phyloP scores from a whole-genome alignment of 2,888 invertebrate species.

The Lepidonotus clava region DNA sequence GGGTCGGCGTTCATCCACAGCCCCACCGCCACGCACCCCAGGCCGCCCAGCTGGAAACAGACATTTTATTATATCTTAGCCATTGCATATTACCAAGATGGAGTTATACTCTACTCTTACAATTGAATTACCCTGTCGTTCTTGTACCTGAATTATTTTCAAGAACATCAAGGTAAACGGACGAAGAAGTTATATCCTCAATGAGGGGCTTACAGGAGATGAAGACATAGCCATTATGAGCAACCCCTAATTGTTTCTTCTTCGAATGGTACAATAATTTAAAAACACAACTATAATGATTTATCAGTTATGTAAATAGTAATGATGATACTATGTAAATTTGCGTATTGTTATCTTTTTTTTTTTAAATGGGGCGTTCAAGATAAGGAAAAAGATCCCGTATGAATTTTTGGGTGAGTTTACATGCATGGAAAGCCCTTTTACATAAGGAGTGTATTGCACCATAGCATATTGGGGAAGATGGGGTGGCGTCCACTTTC shows the following conservation, averaged over 20 bases:
- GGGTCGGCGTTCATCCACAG: conserved; percentile 64
- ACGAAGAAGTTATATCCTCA: neutral
- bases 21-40: conserved; percentile 63
- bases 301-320: neutral
- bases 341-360: neutral
- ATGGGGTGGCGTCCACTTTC: too few relatives aligned
- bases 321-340: neutral
- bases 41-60: conserved; percentile 59
- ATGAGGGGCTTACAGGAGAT: neutral
- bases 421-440: too few relatives aligned
- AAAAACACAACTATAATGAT: neutral
- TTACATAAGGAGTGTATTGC: too few relatives aligned
- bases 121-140: neutral
- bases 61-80: neutral
- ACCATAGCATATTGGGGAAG: too few relatives aligned
- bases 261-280: neutral
- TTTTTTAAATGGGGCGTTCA: too few relatives aligned
- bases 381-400: too few relatives aligned
- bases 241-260: neutral
- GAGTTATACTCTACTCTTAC: neutral
- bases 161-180: neutral
- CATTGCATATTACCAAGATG: neutral
- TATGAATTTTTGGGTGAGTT: too few relatives aligned
- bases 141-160: neutral
- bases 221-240: neutral